Percentiles rank a stretch among this genome's conserved stretches.
phyloP scores from a whole-genome alignment of 2,113 vertebrate species.

The Campylomormyrus numenius region DNA sequence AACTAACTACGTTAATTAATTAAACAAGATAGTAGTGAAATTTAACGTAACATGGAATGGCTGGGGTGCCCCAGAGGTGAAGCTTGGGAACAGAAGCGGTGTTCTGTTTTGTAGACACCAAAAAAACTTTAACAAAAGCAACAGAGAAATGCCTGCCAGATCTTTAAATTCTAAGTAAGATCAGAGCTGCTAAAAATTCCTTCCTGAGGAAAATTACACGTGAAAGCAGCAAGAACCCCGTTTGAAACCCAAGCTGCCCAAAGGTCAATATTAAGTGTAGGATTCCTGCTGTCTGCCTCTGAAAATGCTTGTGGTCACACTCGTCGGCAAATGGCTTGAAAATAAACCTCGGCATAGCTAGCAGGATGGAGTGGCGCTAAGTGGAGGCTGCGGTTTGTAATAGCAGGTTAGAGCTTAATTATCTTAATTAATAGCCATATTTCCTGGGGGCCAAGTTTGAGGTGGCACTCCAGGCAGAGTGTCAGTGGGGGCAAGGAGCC shows the following conservation, averaged over 20 bases:
- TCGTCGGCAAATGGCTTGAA: slow-evolving; percentile 76
- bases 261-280: slow-evolving; percentile 17
- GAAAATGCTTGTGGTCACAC: slow-evolving; percentile 23
- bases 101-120: not conserved
- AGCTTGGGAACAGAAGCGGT: not conserved
- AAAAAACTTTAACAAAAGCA: not conserved
- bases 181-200: not conserved
- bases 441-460: slow-evolving; percentile 56
- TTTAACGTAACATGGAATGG: not conserved
- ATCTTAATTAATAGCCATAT: slow-evolving; percentile 89
- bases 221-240: not conserved
- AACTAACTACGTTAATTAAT: not conserved
- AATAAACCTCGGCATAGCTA: slow-evolving; percentile 66
- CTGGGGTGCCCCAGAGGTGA: not conserved
- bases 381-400: slow-evolving; percentile 84
- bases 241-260: slow-evolving; percentile 24
- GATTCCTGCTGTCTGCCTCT: not conserved
- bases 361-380: slow-evolving; percentile 59
- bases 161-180: not conserved
- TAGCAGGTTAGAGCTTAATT: slow-evolving; percentile 86
- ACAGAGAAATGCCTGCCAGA: not conserved
- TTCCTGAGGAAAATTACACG: not conserved
- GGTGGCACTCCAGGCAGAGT: slow-evolving; percentile 51
- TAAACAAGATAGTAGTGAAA: not conserved
- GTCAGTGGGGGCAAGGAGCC: slow-evolving; percentile 68